phyloP scores from a whole-genome alignment of 2,888 invertebrate genomes.

The Tetragnatha montana region DNA sequence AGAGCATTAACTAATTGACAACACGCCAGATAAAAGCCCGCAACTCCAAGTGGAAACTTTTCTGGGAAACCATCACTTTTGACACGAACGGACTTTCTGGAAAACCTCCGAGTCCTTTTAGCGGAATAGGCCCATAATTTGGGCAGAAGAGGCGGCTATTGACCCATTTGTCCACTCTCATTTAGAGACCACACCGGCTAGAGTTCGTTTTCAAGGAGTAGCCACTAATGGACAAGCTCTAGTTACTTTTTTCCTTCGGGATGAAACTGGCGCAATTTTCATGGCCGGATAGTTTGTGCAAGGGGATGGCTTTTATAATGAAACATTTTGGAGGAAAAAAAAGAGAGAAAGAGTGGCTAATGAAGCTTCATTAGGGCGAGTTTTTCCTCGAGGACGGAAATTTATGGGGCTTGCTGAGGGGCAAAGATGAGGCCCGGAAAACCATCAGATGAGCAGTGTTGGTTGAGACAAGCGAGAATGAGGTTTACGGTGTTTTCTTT shows the following conservation, averaged over 20 bases:
- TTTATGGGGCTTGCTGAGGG: slow-evolving; percentile 1
- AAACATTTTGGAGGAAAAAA: too few relatives aligned
- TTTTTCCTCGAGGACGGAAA: slow-evolving; percentile 10
- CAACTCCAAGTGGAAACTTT: neutral
- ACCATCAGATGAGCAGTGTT: neutral
- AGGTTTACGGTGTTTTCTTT: neutral
- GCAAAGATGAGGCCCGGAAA: neutral
- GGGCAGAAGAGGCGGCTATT: slow-evolving; percentile 4
- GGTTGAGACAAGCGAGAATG: neutral
- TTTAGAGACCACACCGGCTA: neutral
- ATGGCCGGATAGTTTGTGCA: slow-evolving; percentile 27
- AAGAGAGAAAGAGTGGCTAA: neutral
- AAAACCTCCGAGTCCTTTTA: neutral
- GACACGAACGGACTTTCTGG: neutral
- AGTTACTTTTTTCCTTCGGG: slow-evolving; percentile 35
- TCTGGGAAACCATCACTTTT: neutral
- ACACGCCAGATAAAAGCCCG: neutral
- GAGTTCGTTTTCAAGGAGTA: slow-evolving; percentile 14
- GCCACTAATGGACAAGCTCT: slow-evolving; percentile 53
- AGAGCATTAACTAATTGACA: neutral
- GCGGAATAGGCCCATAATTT: neutral
- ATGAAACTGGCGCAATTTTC: slow-evolving; percentile 32
- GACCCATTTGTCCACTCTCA: slow-evolving; percentile 27
- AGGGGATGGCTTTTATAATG: neutral
- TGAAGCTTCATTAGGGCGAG: slow-evolving; percentile 5